These are phyloP conservation scores for Crotalus helleri DNA, from an alignment of 2,113 vertebrate genomes.

Conservation along the genomic window DNA sequence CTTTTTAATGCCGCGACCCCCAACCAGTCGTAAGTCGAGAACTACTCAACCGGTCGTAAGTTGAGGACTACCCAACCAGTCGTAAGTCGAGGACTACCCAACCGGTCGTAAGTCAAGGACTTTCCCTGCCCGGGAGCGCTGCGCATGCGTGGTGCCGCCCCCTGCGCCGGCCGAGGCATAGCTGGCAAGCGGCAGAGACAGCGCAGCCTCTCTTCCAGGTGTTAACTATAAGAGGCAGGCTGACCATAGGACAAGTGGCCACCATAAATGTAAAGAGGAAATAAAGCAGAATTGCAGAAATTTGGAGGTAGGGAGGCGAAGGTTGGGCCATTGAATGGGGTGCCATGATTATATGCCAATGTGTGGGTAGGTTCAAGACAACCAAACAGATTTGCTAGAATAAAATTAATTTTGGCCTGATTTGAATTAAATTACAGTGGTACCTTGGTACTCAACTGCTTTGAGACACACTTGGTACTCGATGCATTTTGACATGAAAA, in stretches of 20 bases:
- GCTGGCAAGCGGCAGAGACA: too few species aligned
- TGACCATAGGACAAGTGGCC: neutral
- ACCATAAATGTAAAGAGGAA: neutral
- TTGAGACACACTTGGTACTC: neutral
- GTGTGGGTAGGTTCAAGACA: neutral
- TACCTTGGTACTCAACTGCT: neutral
- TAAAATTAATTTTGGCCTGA: neutral
- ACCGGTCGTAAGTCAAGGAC: too few species aligned
- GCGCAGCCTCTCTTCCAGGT: neutral
- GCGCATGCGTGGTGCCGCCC: too few species aligned
- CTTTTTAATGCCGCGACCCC: too few species aligned
- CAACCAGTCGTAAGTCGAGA: too few species aligned
- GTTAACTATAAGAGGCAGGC: neutral
- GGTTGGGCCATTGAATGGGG: neutral
- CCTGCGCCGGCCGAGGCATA: too few species aligned
- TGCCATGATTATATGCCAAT: neutral
- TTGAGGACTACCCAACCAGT: too few species aligned
- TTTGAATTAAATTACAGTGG: neutral
- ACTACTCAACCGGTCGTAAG: too few species aligned
- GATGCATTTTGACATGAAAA: neutral
- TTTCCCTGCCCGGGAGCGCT: too few species aligned
- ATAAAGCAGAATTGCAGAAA: neutral
- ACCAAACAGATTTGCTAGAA: neutral
- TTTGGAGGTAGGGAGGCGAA: neutral
- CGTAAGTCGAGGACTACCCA: too few species aligned